These are phyloP conservation scores for Lepidochrysops patricia DNA, from an alignment of 2,888 invertebrate species.

Conservation along the genomic window DNA sequence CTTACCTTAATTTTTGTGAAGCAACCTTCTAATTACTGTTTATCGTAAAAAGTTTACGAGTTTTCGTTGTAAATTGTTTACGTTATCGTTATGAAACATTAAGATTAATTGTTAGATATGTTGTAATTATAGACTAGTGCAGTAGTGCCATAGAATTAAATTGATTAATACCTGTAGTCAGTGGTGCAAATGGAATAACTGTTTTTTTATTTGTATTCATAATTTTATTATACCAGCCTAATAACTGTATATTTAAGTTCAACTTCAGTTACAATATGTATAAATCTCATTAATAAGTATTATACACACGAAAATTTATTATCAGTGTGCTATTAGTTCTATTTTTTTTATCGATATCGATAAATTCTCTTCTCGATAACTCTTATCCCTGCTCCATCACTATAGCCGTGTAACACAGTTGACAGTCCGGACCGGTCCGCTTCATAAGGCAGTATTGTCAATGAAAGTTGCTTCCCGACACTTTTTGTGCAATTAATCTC, in stretches of 20 bases:
- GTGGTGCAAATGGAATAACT: no score
- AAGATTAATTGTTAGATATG: background rate
- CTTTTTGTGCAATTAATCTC: slow-evolving; percentile 3
- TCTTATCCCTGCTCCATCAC: background rate
- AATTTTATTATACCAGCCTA: no score
- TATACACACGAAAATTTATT: no score
- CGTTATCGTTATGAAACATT: background rate
- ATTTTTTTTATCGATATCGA: background rate
- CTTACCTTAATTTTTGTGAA: background rate
- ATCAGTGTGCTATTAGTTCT: no score
- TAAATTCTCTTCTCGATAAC: no score
- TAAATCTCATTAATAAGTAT: no score
- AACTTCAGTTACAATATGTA: no score
- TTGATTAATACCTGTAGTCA: no score
- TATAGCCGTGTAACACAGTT: slow-evolving; percentile 7
- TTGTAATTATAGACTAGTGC: background rate
- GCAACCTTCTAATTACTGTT: background rate
- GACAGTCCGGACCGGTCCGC: background rate
- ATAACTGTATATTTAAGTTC: no score
- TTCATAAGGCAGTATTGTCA: background rate
- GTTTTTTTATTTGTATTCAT: no score
- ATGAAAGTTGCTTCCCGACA: background rate
- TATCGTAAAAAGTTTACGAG: slow-evolving; percentile 1
- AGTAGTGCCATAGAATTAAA: background rate
- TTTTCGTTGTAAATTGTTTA: background rate